Conservation (phyloP, 2,113 vertebrate species). For the Electrona antarctica region DNA sequence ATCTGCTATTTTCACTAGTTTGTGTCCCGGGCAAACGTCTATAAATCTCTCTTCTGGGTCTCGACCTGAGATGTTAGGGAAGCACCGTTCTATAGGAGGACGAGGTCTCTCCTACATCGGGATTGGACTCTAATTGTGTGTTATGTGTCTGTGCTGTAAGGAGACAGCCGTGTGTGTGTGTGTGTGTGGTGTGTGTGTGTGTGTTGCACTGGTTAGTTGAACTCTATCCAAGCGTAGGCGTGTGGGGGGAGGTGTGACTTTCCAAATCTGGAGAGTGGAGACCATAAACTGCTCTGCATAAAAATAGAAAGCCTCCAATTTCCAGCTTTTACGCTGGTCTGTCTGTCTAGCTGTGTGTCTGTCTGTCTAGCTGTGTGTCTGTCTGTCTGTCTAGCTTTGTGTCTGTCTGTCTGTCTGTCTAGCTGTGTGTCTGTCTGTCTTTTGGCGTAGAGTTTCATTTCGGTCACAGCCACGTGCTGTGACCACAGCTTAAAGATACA, state of each 20-base stretch:
- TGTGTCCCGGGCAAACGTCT: too few species aligned
- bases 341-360: not conserved
- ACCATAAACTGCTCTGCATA: slow-evolving; percentile 64
- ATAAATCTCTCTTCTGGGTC: too few species aligned
- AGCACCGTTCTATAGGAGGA: too few species aligned
- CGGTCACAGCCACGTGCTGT: too few species aligned
- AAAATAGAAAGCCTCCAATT: slow-evolving; percentile 69
- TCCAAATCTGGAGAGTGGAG: slow-evolving; percentile 77
- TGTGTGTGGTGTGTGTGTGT: not conserved
- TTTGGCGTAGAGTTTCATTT: too few species aligned
- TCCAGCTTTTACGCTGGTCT: slow-evolving; percentile 35
- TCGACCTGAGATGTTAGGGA: too few species aligned
- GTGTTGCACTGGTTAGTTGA: slow-evolving; percentile 30
- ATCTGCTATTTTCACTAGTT: too few species aligned
- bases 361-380: not conserved
- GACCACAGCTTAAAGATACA: too few species aligned
- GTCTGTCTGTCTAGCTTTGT: not conserved
- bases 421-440: not conserved
- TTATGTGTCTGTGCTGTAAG: slow-evolving; percentile 37
- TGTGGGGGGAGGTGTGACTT: slow-evolving; percentile 64
- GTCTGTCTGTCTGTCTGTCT: slow-evolving; percentile 4
- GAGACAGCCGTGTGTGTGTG: slow-evolving; percentile 51
- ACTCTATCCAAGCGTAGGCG: slow-evolving; percentile 60
- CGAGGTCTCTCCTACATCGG: too few species aligned
- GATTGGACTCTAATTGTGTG: not conserved